These are phyloP conservation scores for Hirtodrosophila alboralis DNA, from an alignment of 2,888 invertebrate species.

Conservation along the genomic window DNA sequence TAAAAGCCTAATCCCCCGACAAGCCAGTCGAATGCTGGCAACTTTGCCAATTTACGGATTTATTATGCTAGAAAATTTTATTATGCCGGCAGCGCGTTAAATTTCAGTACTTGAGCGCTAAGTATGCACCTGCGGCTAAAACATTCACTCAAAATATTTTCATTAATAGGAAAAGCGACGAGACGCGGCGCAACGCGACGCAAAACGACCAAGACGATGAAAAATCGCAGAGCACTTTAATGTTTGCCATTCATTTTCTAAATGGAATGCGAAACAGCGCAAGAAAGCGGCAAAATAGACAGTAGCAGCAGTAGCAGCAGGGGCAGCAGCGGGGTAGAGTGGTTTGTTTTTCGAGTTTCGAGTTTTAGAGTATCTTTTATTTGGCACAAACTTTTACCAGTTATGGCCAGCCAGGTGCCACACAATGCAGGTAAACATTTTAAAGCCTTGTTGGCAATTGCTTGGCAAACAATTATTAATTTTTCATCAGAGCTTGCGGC, in stretches of 20 bases:
- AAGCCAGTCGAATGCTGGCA: constrained; percentile 20
- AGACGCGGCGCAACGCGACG: not conserved
- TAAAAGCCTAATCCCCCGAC: constrained; percentile 36
- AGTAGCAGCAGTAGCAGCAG: not conserved
- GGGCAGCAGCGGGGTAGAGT: not conserved
- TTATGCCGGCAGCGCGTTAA: constrained; percentile 48
- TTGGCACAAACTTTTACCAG: constrained; percentile 17
- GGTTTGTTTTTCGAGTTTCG: constrained; percentile 3
- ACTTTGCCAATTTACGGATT: constrained; percentile 78
- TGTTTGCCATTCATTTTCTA: constrained; percentile 67
- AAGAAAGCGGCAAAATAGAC: not conserved
- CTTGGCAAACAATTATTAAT: constrained; percentile 72
- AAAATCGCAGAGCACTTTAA: constrained; percentile 39
- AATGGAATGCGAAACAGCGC: constrained; percentile 45
- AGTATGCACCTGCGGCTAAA: constrained; percentile 68
- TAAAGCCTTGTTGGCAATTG: constrained; percentile 51
- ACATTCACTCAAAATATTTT: constrained; percentile 64
- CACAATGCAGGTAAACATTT: constrained; percentile 52
- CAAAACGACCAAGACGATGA: constrained; percentile 26
- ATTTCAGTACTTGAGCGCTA: constrained; percentile 43
- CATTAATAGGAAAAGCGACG: constrained; percentile 45
- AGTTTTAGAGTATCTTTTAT: constrained; percentile 14
- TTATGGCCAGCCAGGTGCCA: constrained; percentile 15
- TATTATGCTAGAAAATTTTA: constrained; percentile 69
- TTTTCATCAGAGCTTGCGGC: constrained; percentile 45